Evolutionary conservation across 2,888 invertebrate species (phyloP).

Genomic region (Epinotia brunnichana): DNA sequence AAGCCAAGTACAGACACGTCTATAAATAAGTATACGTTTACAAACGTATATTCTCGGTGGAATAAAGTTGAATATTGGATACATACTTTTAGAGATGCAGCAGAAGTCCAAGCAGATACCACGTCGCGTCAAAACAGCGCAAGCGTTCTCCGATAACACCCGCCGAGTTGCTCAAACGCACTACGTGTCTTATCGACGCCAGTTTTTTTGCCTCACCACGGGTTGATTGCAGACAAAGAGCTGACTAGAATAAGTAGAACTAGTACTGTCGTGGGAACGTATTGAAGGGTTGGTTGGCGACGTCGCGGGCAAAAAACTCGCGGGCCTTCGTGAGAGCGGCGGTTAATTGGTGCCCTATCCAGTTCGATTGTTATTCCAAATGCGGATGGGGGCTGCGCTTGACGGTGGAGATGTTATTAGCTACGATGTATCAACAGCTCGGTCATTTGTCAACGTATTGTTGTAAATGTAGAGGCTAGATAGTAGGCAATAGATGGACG

Average conservation of each 20-base stretch:
- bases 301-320: slow-evolving; percentile 53
- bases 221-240: slow-evolving; percentile 45
- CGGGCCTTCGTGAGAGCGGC: slow-evolving; percentile 32
- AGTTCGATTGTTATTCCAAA: slow-evolving; percentile 30
- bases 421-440: slow-evolving; percentile 25
- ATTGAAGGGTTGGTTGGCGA: slow-evolving; percentile 62
- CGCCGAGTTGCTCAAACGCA: slow-evolving; percentile 55
- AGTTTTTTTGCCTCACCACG: slow-evolving; percentile 56
- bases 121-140: slow-evolving; percentile 8
- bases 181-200: slow-evolving; percentile 66
- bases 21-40: too few relatives aligned
- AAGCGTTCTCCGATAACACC: slow-evolving; percentile 49
- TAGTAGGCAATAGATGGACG: too few relatives aligned
- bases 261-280: slow-evolving; percentile 65
- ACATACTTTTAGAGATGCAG: too few relatives aligned
- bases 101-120: too few relatives aligned
- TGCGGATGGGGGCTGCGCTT: slow-evolving; percentile 29
- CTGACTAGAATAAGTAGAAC: slow-evolving; percentile 49
- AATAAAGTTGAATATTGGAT: too few relatives aligned
- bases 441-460: slow-evolving; percentile 10
- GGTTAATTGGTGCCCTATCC: slow-evolving; percentile 30
- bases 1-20: neutral
- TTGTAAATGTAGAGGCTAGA: too few relatives aligned
- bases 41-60: too few relatives aligned
- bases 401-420: slow-evolving; percentile 9